These are phyloP conservation scores for Notospermus geniculatus DNA, from an alignment of 1,140 invertebrate species.

Conservation along the genomic window DNA sequence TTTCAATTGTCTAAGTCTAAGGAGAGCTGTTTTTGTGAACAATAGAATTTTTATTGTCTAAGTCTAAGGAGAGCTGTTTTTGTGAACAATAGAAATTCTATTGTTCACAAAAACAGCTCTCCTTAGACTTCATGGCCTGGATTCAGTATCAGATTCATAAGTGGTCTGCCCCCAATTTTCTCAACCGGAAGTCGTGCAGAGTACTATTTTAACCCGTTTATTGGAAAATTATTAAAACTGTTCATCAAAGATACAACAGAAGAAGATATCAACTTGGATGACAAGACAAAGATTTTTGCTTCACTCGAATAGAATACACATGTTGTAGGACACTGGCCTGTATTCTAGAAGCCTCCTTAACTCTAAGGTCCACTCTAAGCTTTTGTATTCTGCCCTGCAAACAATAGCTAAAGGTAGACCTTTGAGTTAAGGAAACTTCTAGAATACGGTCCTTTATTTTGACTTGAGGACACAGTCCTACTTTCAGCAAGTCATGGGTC, in stretches of 20 bases:
- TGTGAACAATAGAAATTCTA: too few relatives aligned
- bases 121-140: neutral
- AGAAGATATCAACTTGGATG: slow-evolving; percentile 3
- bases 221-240: neutral
- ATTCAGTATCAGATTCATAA: slow-evolving; percentile 1
- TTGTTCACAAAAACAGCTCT: too few relatives aligned
- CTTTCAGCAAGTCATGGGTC: slow-evolving; percentile 12
- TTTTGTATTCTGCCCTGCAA: too few relatives aligned
- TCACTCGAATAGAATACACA: neutral
- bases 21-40: too few relatives aligned
- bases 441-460: too few relatives aligned
- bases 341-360: too few relatives aligned
- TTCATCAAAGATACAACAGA: neutral
- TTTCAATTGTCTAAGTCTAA: too few relatives aligned
- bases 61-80: too few relatives aligned
- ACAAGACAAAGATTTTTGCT: neutral
- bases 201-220: slow-evolving; percentile 4
- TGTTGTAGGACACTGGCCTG: slow-evolving; percentile 16
- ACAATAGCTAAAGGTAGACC: too few relatives aligned
- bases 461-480: slow-evolving; percentile 21
- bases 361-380: too few relatives aligned
- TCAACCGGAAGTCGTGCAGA: slow-evolving; percentile 3
- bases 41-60: too few relatives aligned
- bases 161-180: neutral
- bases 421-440: too few relatives aligned